Conservation (phyloP, 2,113 vertebrate species). For the Ochotona curzoniae region DNA sequence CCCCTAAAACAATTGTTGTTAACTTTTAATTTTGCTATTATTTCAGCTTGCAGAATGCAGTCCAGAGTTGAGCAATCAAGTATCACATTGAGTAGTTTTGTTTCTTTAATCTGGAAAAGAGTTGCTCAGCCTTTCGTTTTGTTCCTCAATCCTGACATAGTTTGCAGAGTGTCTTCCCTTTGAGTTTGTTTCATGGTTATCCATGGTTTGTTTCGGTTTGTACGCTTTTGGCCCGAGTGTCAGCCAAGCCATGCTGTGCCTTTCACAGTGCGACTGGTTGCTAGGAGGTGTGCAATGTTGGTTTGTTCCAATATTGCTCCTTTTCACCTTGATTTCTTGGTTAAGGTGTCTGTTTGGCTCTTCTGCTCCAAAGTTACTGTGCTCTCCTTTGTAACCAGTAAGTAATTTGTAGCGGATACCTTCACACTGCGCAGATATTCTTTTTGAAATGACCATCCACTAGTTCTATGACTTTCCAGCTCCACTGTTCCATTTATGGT, state of each 20-base stretch:
- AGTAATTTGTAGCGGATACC: slow-evolving; percentile 17
- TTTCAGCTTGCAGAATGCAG: not conserved
- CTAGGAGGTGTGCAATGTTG: not conserved
- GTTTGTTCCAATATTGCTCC: not conserved
- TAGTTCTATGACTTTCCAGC: not conserved
- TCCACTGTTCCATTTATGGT: not conserved
- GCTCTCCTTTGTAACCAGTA: not conserved
- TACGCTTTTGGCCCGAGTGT: not conserved
- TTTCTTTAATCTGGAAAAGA: not conserved
- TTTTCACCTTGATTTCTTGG: not conserved
- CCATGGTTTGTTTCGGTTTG: not conserved
- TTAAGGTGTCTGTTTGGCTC: not conserved
- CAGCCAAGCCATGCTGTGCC: not conserved
- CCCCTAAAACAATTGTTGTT: not conserved
- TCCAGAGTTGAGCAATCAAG: not conserved
- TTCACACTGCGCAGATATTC: not conserved
- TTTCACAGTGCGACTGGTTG: not conserved
- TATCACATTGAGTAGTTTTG: not conserved
- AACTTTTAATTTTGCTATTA: not conserved
- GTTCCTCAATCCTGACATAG: not conserved
- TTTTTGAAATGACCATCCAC: not conserved
- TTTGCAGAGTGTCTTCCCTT: not conserved
- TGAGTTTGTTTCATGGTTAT: not conserved
- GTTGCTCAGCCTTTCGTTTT: not conserved
- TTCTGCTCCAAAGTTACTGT: not conserved